These are phyloP conservation scores for Drosophila setifemur DNA, from an alignment of 1,140 invertebrate species.

Conservation along the genomic window DNA sequence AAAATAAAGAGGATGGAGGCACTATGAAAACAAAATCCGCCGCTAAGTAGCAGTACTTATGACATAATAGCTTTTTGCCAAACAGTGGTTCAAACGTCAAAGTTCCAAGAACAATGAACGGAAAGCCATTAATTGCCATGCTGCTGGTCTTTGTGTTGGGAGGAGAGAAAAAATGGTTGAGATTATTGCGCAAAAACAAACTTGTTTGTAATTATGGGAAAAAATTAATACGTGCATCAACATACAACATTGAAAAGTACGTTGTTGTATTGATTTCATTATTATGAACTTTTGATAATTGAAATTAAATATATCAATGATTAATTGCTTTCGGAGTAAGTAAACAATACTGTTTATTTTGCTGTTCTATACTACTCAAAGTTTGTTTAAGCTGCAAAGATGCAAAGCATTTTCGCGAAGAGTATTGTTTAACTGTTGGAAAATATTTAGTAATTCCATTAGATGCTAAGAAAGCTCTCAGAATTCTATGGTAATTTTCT, in stretches of 20 bases:
- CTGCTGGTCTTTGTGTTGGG: too few relatives aligned
- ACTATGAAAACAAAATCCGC: constrained; percentile 71
- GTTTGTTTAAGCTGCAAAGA: too few relatives aligned
- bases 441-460: too few relatives aligned
- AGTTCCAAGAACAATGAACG: not conserved
- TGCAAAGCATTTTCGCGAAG: too few relatives aligned
- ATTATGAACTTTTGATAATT: not conserved
- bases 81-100: constrained; percentile 38
- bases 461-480: too few relatives aligned
- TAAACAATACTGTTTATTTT: constrained; percentile 10
- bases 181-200: not conserved
- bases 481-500: too few relatives aligned
- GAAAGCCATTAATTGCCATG: constrained; percentile 1
- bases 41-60: constrained; percentile 72
- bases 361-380: too few relatives aligned
- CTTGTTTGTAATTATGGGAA: not conserved
- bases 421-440: too few relatives aligned
- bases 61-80: constrained; percentile 58
- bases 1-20: not conserved
- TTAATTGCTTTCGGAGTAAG: not conserved
- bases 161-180: not conserved
- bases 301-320: constrained; percentile 8
- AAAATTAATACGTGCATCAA: not conserved
- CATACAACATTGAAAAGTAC: not conserved
- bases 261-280: constrained; percentile 4